Evolutionary conservation across 2,888 invertebrate genomes (phyloP).

Genomic region (Oscheius onirici): DNA sequence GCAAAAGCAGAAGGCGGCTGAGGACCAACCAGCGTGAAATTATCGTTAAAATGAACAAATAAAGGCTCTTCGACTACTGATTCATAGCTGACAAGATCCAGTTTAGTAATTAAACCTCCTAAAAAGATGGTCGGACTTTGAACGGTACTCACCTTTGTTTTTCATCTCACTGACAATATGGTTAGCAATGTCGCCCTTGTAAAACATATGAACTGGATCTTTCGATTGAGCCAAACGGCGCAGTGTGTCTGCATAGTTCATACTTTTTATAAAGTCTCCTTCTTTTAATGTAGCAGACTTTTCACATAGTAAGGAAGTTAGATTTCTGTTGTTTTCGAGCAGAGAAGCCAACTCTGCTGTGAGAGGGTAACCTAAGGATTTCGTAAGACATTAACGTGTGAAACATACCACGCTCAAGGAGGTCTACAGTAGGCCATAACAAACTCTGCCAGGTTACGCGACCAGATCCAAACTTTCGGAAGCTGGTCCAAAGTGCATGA

Average conservation of each 20-base stretch:
- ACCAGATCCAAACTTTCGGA: slow-evolving; percentile 45
- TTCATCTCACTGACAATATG: slow-evolving; percentile 46
- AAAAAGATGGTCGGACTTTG: background rate
- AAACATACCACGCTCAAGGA: slow-evolving; percentile 11
- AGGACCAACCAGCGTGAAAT: slow-evolving; percentile 14
- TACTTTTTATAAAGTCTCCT: slow-evolving; percentile 14
- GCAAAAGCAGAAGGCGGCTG: slow-evolving; percentile 31
- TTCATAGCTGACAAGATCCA: slow-evolving; percentile 41
- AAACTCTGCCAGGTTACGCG: slow-evolving; percentile 38
- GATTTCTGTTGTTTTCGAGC: background rate
- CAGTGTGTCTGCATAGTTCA: slow-evolving; percentile 19
- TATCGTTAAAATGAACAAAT: slow-evolving; percentile 12
- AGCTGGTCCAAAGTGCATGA: slow-evolving; percentile 39
- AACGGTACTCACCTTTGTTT: slow-evolving; percentile 27
- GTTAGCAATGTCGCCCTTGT: slow-evolving; percentile 42
- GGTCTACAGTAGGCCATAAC: slow-evolving; percentile 40
- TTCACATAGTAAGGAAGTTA: background rate
- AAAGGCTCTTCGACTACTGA: slow-evolving; percentile 27
- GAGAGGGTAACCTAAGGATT: slow-evolving; percentile 1
- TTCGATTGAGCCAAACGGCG: slow-evolving; percentile 22
- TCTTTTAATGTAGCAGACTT: background rate
- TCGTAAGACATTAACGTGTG: background rate
- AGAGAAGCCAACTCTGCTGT: background rate
- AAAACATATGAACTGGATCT: slow-evolving; percentile 44
- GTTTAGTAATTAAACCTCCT: slow-evolving; percentile 41